Evolutionary conservation across 2,888 invertebrate genomes (phyloP).

Genomic region (Phortica okadai): DNA sequence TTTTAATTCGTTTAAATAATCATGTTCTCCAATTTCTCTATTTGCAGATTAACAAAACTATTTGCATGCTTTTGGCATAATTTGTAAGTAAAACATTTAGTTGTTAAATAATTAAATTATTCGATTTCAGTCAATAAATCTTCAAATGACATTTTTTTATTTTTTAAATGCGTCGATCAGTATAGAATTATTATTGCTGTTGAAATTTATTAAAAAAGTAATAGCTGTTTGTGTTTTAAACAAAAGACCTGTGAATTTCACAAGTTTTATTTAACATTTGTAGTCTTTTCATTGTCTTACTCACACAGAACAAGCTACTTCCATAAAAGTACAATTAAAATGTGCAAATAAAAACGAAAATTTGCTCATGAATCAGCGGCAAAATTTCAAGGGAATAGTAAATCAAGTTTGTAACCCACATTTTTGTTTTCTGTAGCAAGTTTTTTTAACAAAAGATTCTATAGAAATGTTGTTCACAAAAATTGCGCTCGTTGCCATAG

Average conservation of each 20-base stretch:
- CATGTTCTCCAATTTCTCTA: not conserved
- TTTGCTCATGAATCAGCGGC: conserved; percentile 23
- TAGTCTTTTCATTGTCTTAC: no score
- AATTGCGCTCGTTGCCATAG: no score
- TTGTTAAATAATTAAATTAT: not conserved
- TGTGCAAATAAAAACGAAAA: not conserved
- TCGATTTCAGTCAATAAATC: not conserved
- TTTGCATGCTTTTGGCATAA: conserved; percentile 10
- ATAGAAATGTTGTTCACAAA: no score
- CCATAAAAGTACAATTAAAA: not conserved
- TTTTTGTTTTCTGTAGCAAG: conserved; percentile 33
- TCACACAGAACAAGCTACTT: not conserved
- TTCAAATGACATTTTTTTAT: not conserved
- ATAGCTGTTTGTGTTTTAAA: no score
- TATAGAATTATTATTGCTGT: no score
- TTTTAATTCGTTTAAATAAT: not conserved
- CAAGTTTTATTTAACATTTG: no score
- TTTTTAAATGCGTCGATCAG: no score
- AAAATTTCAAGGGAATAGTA: conserved; percentile 64
- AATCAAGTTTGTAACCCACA: conserved; percentile 63
- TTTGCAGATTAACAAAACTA: conserved; percentile 17
- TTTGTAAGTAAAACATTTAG: conserved; percentile 16
- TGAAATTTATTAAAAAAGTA: no score
- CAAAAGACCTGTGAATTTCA: no score
- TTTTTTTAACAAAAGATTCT: not conserved